Evolutionary conservation across 2,888 invertebrate genomes (phyloP).

Genomic region (Drosophila ustulata): DNA sequence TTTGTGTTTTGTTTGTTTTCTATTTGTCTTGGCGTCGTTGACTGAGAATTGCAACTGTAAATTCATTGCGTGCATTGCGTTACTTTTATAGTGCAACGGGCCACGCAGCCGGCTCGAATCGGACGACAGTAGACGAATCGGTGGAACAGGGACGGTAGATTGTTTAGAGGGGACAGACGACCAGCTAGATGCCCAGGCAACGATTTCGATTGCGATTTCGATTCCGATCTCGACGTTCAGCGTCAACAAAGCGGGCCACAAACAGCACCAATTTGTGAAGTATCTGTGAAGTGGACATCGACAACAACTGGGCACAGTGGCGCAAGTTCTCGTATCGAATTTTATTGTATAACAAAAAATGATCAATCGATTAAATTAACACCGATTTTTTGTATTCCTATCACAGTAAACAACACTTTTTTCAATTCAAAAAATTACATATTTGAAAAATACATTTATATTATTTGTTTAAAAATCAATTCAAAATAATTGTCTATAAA

Average conservation of each 20-base stretch:
- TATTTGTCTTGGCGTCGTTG: constrained; percentile 43
- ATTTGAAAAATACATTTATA: too few species aligned
- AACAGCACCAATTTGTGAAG: constrained; percentile 77
- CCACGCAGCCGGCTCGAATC: constrained; percentile 27
- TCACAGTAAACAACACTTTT: constrained; percentile 8
- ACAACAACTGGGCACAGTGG: constrained; percentile 20
- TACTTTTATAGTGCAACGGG: constrained; percentile 73
- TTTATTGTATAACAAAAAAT: not conserved
- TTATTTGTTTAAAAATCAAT: too few species aligned
- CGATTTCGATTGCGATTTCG: constrained; percentile 41
- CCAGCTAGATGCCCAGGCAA: constrained; percentile 27
- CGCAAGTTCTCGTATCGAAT: not conserved
- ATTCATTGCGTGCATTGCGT: constrained; percentile 64
- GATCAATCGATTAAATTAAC: too few species aligned
- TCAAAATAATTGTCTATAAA: too few species aligned
- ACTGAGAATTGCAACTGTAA: constrained; percentile 76
- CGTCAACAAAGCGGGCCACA: constrained; percentile 73
- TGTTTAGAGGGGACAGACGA: constrained; percentile 22
- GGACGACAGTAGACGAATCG: constrained; percentile 13
- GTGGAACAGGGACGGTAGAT: constrained; percentile 21
- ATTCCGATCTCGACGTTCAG: constrained; percentile 57
- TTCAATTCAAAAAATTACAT: too few species aligned
- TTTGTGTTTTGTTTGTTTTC: constrained; percentile 15
- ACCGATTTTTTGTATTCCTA: too few species aligned
- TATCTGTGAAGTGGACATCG: constrained; percentile 69